These are phyloP conservation scores for Vulpes lagopus DNA, from an alignment of 2,113 vertebrate species.

Conservation along the genomic window DNA sequence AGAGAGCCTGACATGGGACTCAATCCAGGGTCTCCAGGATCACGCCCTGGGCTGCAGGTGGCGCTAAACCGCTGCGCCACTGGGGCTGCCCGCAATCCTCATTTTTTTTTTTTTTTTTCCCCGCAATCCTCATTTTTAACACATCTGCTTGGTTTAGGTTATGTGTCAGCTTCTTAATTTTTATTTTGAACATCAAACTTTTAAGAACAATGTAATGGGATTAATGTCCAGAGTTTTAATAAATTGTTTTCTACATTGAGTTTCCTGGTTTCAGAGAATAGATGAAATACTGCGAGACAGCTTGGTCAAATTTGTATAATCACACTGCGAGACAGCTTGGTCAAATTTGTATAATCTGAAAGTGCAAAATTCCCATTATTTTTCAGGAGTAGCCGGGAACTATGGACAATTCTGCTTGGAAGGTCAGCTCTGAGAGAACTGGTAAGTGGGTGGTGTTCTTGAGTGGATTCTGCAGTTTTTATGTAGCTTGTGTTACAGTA, in stretches of 20 bases:
- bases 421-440: slow-evolving; percentile 95
- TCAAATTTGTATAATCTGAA: not conserved
- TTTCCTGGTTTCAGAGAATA: slow-evolving; percentile 2
- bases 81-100: not conserved
- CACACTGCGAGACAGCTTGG: not conserved
- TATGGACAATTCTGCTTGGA: slow-evolving; percentile 97
- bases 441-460: slow-evolving; percentile 89
- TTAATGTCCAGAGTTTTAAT: not conserved
- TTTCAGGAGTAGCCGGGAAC: slow-evolving; percentile 95
- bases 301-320: not conserved
- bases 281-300: not conserved
- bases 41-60: no score
- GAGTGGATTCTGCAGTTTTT: not conserved
- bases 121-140: not conserved
- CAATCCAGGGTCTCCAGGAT: no score
- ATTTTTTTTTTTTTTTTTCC: no score
- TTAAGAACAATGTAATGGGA: not conserved
- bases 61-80: no score
- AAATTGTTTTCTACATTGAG: not conserved
- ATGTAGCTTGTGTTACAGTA: not conserved
- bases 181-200: slow-evolving; percentile 23
- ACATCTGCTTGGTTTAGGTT: not conserved
- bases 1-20: no score
- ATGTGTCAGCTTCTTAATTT: slow-evolving; percentile 7
- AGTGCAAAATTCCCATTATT: slow-evolving; percentile 48